Base-by-base conservation (phyloP, 2,113 vertebrate genomes). In the Festucalex cinctus region DNA sequence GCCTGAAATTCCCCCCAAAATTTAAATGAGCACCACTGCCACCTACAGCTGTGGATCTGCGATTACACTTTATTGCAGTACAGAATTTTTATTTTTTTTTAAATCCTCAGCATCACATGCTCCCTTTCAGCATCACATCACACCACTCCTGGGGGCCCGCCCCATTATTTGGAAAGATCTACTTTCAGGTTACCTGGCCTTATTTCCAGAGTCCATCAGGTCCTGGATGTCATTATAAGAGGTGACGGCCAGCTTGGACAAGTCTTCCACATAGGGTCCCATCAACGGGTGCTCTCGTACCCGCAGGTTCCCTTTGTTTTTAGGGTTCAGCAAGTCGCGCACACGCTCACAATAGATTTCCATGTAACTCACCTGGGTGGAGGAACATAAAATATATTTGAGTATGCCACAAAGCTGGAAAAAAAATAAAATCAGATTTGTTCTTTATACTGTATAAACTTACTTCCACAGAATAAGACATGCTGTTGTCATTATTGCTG, bases 121-220 rank as follows among this genome's bases (percentile, higher is more conserved):
- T n/a, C n/a, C n/a, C n/a, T n/a, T n/a, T 3, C 5, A 14, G 3
- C 43, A 14, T 17, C 43, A 5, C 43, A 5, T 14, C 43, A 44
- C 13, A 13, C 14, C 16, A 14, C 43, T 14, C 4, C 43, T n/a
- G n/a, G n/a, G n/a, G n/a, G n/a, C n/a, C 28, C 28, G 28, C 5
- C 43, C 16, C 14, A 5, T 17, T 46, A 46, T 46, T 17, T 46
- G 16, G 16, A 16, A 46, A 17, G 43, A 14, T 17, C 43, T 6
- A 13, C 37, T 35, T 10, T 16, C 22, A 65, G 10, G 32, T 75
- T 86, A 97, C 97, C 97, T 95, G 80, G 97, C 96, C 83, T 98
- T 99, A 90, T 99, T 99, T 32, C 97, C 97, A 17, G 97, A 99
- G 80, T 99, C 97, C 97, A 99, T 99, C 76, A 99, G 91, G 85